These are phyloP conservation scores for Samia ricini DNA, from an alignment of 1,140 invertebrate genomes.

Conservation along the genomic window DNA sequence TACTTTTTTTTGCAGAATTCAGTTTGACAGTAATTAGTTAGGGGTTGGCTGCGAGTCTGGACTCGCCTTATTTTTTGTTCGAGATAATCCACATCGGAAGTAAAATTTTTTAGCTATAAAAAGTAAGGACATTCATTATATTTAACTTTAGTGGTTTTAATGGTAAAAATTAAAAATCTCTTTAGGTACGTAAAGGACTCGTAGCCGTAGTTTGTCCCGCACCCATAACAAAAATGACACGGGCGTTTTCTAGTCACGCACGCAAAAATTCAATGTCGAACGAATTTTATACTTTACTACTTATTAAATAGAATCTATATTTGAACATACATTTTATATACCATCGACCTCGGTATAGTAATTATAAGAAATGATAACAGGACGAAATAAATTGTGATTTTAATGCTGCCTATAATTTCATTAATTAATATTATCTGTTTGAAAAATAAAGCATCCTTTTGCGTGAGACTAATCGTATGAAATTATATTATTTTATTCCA, in stretches of 20 bases:
- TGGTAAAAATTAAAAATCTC: slow-evolving; percentile 17
- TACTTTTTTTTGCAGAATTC: slow-evolving; percentile 9
- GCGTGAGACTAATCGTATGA: neutral
- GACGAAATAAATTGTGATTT: slow-evolving; percentile 36
- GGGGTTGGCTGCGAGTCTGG: neutral
- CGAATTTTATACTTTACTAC: slow-evolving; percentile 21
- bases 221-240: slow-evolving; percentile 45
- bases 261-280: slow-evolving; percentile 15
- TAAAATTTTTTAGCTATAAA: neutral
- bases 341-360: slow-evolving; percentile 29
- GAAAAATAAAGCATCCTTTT: neutral
- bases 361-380: slow-evolving; percentile 34
- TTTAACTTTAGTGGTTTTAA: neutral
- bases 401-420: slow-evolving; percentile 25
- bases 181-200: slow-evolving; percentile 18
- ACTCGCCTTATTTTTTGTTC: neutral
- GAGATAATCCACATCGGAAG: neutral
- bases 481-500: neutral
- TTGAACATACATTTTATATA: slow-evolving; percentile 12
- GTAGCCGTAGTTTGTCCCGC: slow-evolving; percentile 25
- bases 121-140: neutral
- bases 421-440: slow-evolving; percentile 18
- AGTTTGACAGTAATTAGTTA: slow-evolving; percentile 12
- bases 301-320: slow-evolving; percentile 28
- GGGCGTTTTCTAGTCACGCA: slow-evolving; percentile 51